phyloP scores from a whole-genome alignment of 2,797 vertebrate genomes.

The Rhabdomys pumilio region DNA sequence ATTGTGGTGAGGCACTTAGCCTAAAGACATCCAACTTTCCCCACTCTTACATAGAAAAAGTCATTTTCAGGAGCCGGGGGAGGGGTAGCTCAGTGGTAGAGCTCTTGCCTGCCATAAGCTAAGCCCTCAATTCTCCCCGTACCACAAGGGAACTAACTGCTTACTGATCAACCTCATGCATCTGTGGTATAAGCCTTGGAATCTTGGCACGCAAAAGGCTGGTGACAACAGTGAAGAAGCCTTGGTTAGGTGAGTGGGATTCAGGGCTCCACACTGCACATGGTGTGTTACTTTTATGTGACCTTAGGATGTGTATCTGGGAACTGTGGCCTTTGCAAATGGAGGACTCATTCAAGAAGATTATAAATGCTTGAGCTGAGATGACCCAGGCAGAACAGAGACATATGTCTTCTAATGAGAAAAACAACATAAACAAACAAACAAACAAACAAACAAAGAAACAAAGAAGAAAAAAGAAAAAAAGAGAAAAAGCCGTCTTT shows the following conservation, averaged over 20 bases:
- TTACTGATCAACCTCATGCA: not conserved
- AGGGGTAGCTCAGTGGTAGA: not conserved
- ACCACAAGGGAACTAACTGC: not conserved
- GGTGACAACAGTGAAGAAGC: not conserved
- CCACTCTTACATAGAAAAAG: not conserved
- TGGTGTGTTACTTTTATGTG: not conserved
- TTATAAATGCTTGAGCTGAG: not conserved
- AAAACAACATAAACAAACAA: too few species aligned
- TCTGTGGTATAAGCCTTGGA: not conserved
- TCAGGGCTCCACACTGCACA: not conserved
- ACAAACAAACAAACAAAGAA: too few species aligned
- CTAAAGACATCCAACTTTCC: not conserved
- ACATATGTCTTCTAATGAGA: not conserved
- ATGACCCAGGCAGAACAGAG: not conserved
- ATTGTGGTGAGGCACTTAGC: not conserved
- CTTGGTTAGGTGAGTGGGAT: not conserved
- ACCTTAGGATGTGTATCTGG: not conserved
- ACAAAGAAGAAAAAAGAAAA: too few species aligned
- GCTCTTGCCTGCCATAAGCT: not conserved
- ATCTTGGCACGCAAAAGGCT: not conserved
- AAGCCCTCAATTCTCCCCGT: not conserved
- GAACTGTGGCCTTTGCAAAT: slow-evolving; percentile 25
- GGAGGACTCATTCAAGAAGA: not conserved
- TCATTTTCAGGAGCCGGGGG: too few species aligned
- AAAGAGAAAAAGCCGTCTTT: not conserved